Percentiles rank a stretch among this genome's conserved stretches.
phyloP scores from a whole-genome alignment of 2,797 vertebrate genomes.

The Cirrhinus mrigala region DNA sequence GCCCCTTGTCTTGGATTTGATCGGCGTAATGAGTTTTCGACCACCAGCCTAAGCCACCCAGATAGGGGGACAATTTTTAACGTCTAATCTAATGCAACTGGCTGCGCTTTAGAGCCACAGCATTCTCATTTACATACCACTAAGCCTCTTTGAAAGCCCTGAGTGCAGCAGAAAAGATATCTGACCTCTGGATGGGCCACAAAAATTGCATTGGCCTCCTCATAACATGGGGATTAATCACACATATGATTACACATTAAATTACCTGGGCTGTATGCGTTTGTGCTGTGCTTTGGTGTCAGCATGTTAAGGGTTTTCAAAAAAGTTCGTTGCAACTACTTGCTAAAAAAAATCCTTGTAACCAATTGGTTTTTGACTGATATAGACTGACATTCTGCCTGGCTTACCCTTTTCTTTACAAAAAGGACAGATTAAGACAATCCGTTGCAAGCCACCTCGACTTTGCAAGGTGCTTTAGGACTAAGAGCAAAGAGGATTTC shows the following conservation, averaged over 20 bases:
- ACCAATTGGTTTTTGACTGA: slow-evolving; percentile 79
- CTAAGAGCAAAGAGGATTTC: slow-evolving; percentile 85
- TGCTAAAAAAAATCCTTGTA: slow-evolving; percentile 74
- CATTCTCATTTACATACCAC: slow-evolving; percentile 68
- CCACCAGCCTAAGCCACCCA: slow-evolving; percentile 63
- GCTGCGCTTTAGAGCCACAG: slow-evolving; percentile 60
- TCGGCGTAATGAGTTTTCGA: slow-evolving; percentile 68
- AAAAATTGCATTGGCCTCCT: slow-evolving; percentile 67
- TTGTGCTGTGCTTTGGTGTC: slow-evolving; percentile 64
- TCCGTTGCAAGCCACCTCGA: slow-evolving; percentile 79
- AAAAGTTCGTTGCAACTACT: slow-evolving; percentile 69
- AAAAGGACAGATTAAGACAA: slow-evolving; percentile 81
- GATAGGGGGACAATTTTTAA: slow-evolving; percentile 63
- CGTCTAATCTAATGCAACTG: slow-evolving; percentile 66
- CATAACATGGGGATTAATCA: slow-evolving; percentile 70
- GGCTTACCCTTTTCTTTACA: slow-evolving; percentile 79
- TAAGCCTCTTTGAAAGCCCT: slow-evolving; percentile 66
- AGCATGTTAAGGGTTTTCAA: slow-evolving; percentile 63
- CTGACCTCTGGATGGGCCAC: slow-evolving; percentile 69
- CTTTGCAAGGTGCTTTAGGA: slow-evolving; percentile 82
- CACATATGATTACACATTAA: slow-evolving; percentile 70
- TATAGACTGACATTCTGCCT: slow-evolving; percentile 80
- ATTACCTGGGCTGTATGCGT: slow-evolving; percentile 66
- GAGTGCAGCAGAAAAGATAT: slow-evolving; percentile 69
- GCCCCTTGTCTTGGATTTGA: slow-evolving; percentile 60